Percentiles rank a stretch among this genome's conserved stretches.
phyloP scores from a whole-genome alignment of 2,113 vertebrate species.

The Trichechus manatus region DNA sequence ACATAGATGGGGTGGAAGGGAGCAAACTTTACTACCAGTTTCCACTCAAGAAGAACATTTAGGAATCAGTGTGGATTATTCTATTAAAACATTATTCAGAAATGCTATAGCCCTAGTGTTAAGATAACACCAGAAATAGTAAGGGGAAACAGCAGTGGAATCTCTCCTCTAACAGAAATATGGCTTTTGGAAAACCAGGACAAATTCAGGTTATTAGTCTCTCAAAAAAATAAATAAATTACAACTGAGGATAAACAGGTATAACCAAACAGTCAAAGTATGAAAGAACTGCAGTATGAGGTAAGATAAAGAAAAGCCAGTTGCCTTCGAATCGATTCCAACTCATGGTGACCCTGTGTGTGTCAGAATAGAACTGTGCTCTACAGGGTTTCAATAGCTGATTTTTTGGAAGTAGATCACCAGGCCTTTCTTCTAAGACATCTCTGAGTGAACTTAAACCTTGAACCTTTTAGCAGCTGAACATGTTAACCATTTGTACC shows the following conservation, averaged over 20 bases:
- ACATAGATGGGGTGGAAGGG: not conserved
- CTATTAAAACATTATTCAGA: not conserved
- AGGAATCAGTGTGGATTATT: conserved; percentile 38
- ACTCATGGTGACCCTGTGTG: no score
- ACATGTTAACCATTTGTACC: no score
- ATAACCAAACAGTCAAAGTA: not conserved
- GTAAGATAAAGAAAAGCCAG: not conserved
- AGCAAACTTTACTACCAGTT: conserved; percentile 41
- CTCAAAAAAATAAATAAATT: not conserved
- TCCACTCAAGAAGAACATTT: not conserved
- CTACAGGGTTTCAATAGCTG: not conserved
- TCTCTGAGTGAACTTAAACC: not conserved
- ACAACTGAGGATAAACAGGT: not conserved
- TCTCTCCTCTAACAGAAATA: not conserved
- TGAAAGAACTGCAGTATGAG: not conserved
- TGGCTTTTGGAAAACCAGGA: conserved; percentile 21
- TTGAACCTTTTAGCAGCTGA: not conserved
- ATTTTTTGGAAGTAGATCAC: not conserved
- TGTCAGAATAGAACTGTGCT: not conserved
- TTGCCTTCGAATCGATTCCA: no score
- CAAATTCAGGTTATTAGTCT: not conserved
- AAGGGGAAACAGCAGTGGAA: not conserved
- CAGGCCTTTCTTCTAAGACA: not conserved
- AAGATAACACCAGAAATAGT: not conserved
- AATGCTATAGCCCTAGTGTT: not conserved